Percentiles rank a stretch among this genome's conserved stretches.
Evolutionary conservation across 2,888 invertebrate species (phyloP).

Genomic region (Pachydiplax longipennis): DNA sequence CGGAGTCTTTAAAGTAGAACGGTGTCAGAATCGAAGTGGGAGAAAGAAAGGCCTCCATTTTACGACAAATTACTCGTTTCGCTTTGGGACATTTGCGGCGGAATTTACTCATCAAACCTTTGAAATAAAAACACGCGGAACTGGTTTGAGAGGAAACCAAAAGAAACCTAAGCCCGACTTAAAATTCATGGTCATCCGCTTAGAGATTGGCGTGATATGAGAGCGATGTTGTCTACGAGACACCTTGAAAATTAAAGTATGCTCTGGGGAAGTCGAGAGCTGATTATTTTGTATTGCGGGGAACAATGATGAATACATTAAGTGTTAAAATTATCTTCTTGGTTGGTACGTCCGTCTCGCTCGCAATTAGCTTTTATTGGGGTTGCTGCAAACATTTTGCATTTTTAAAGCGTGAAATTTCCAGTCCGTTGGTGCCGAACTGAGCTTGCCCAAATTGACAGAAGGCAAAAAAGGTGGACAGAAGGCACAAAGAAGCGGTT

Average conservation of each 20-base stretch:
- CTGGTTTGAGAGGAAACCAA: neutral
- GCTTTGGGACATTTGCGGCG: neutral
- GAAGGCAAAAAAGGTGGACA: no score
- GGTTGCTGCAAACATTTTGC: neutral
- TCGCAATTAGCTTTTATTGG: neutral
- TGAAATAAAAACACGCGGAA: neutral
- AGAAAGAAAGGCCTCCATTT: neutral
- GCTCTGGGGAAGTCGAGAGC: neutral
- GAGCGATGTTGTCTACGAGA: neutral
- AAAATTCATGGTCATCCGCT: neutral
- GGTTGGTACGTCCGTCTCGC: neutral
- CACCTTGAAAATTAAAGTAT: neutral
- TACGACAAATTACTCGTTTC: neutral
- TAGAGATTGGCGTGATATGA: neutral
- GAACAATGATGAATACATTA: neutral
- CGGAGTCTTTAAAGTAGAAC: neutral
- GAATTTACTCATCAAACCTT: neutral
- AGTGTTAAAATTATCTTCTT: neutral
- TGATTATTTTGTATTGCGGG: neutral
- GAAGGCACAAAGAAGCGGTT: no score
- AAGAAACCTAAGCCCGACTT: neutral
- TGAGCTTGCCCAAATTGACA: neutral
- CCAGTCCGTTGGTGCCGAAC: neutral
- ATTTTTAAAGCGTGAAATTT: neutral
- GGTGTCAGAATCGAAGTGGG: neutral